Evolutionary conservation across 2,113 vertebrate genomes (phyloP).

Genomic region (Psittacula cyanocephala): DNA sequence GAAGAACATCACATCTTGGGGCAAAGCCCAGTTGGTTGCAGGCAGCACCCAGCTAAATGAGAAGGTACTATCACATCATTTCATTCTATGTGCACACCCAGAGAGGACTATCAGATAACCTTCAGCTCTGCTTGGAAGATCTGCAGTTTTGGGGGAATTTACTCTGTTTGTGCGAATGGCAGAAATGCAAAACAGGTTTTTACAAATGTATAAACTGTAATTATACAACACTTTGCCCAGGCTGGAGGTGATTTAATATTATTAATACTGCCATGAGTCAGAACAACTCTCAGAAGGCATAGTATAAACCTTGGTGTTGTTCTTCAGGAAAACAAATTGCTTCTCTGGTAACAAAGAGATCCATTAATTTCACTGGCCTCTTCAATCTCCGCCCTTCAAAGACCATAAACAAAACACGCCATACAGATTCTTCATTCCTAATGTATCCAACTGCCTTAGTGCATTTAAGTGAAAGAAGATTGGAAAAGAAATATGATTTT

Average conservation of each 20-base stretch:
- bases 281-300: background rate
- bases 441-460: background rate
- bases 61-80: too few relatives aligned
- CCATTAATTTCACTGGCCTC: background rate
- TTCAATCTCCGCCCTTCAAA: background rate
- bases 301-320: background rate
- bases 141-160: background rate
- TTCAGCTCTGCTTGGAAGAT: background rate
- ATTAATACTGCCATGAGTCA: background rate
- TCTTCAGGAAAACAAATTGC: background rate
- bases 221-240: background rate
- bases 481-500: background rate
- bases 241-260: background rate
- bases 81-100: background rate
- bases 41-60: background rate
- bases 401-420: background rate
- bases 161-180: background rate
- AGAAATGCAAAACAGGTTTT: background rate
- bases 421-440: background rate
- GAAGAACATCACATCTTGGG: accelerated
- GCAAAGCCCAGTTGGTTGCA: background rate
- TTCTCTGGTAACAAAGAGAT: background rate
- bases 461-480: background rate
- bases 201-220: background rate
- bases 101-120: background rate